Evolutionary conservation across 2,888 invertebrate species (phyloP), one percentile per base, ranked within the genome.

Genomic region (Lottia gigantea): DNA sequence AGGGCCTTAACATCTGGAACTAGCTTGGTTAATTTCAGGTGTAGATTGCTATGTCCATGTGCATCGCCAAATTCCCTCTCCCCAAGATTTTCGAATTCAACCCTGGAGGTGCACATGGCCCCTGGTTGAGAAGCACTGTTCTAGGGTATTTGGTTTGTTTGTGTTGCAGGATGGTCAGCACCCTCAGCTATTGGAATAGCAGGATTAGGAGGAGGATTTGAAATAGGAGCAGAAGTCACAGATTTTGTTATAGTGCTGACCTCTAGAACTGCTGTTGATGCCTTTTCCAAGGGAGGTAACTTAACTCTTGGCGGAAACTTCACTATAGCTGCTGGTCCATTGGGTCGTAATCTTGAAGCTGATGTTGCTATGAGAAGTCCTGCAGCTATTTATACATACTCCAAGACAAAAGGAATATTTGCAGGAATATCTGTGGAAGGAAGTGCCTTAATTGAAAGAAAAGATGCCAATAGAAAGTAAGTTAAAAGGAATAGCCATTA

Each of bases 391-490:
- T 87, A 84, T 72, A 86, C 87, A 11, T 87, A 87, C 78, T 86
- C 86, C 64, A 85, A 85, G 69, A 86, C 86, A 19, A 83, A 84
- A 68, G 87, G 77, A 15, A 72, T 87, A 11, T 87, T 87, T 80
- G 86, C 85, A 40, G 87, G 87, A 8, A 85, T 86, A n/a, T 86
- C 86, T 15, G 79, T 87, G 12, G 87, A 87, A 72, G 87, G 87
- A 3, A 86, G 86, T 78, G 84, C 76, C 11, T 78, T 87, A 7
- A 84, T 87, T 55, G 87, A 87, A 64, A 76, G 87, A 26, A 87
- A 86, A 72, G 87, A 86, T 77, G 85, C 86, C 63, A 87, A 87
- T 71, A 85, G 77, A 75, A 86, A 87, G 87, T 86, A 71, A 77
- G 80, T 70, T 16, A 16, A 31, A 31, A 6, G 31, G 3, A 31